These are phyloP conservation scores for Dromococcyx pavoninus DNA, from an alignment of 2,797 vertebrate species.

Conservation along the genomic window DNA sequence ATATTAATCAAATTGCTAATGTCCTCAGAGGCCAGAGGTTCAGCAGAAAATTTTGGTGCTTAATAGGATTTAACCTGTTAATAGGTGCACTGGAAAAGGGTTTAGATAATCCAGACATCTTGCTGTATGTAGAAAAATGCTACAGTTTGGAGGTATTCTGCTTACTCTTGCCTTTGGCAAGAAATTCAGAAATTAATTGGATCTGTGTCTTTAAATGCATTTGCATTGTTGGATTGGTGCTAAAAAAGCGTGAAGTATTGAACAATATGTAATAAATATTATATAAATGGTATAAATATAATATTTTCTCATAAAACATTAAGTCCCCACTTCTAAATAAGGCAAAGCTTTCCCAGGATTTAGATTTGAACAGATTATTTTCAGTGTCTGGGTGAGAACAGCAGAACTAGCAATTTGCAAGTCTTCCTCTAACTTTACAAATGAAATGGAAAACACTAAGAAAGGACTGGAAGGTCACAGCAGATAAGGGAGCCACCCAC, in stretches of 20 bases:
- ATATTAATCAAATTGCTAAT: not conserved
- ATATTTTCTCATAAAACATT: not conserved
- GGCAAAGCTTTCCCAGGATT: not conserved
- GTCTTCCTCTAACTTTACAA: not conserved
- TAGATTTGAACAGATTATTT: not conserved
- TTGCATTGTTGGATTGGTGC: not conserved
- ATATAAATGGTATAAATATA: not conserved
- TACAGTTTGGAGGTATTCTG: not conserved
- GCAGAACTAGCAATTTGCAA: not conserved
- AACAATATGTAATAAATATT: not conserved
- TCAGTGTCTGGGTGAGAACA: not conserved
- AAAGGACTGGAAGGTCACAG: not conserved
- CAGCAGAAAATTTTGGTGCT: not conserved
- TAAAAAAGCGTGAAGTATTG: not conserved
- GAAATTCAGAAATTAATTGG: not conserved
- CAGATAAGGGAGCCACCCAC: not conserved
- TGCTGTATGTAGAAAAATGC: not conserved
- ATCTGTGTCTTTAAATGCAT: not conserved
- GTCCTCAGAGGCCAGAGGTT: not conserved
- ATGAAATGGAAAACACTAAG: not conserved
- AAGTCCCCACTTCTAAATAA: not conserved
- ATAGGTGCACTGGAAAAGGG: not conserved
- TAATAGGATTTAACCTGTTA: not conserved
- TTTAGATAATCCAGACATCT: not conserved
- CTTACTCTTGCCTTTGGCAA: not conserved